A percentile compares a stretch with the other conserved stretches of the same genome.
Conservation (phyloP, 2,113 vertebrate genomes). For the Rhodinocichla rosea region DNA sequence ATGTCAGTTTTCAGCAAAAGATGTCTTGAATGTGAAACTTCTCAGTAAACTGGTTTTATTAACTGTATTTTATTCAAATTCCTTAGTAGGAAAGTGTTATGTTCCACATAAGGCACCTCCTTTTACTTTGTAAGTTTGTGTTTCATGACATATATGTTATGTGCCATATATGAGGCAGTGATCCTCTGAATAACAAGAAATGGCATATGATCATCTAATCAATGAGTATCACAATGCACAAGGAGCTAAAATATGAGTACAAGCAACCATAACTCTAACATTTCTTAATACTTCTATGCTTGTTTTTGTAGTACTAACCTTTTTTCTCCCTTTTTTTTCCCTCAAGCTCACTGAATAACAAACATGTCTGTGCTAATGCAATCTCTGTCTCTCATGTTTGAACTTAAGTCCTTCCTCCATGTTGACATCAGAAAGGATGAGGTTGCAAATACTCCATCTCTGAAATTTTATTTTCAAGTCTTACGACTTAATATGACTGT, state of each 20-base stretch:
- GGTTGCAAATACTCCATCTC: neutral
- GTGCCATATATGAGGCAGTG: neutral
- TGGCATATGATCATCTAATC: neutral
- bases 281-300: neutral
- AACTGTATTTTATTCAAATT: neutral
- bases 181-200: neutral
- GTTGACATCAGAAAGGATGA: neutral
- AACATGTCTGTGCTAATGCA: neutral
- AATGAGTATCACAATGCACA: neutral
- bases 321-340: neutral
- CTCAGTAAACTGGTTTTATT: neutral
- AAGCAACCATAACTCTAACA: neutral
- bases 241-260: neutral
- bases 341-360: neutral
- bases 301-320: neutral
- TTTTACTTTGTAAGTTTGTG: neutral
- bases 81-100: neutral
- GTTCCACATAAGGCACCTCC: neutral
- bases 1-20: neutral
- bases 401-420: neutral
- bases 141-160: neutral
- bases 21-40: neutral
- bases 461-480: neutral
- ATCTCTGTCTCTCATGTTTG: neutral
- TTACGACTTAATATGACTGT: neutral